Percentiles rank a stretch among this genome's conserved stretches.
Conservation (phyloP, 2,888 invertebrate genomes). For the Leptogaster cylindrica region DNA sequence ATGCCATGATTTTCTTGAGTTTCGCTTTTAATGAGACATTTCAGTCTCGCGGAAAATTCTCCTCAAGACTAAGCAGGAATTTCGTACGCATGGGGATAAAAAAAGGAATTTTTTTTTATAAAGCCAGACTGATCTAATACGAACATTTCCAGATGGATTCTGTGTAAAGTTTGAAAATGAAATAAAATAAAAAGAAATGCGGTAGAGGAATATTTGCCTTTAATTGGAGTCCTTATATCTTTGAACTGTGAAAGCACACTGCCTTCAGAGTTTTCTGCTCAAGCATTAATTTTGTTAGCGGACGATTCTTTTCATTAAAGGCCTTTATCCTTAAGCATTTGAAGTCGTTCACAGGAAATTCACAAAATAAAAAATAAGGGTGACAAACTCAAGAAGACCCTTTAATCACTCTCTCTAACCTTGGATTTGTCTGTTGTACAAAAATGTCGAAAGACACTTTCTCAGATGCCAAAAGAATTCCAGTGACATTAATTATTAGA, state of each 20-base stretch:
- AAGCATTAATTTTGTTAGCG: background rate
- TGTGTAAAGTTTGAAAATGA: conserved; percentile 5
- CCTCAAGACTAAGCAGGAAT: background rate
- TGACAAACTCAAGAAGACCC: background rate
- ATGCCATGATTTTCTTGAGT: conserved; percentile 1
- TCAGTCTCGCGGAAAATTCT: conserved; percentile 3
- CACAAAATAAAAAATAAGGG: background rate
- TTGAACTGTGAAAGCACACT: background rate
- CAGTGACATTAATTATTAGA: too few species aligned
- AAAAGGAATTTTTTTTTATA: background rate
- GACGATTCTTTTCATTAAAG: background rate
- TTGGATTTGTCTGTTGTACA: too few species aligned
- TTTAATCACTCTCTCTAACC: conserved; percentile 1
- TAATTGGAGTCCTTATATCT: conserved; percentile 3
- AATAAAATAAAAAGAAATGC: too few species aligned
- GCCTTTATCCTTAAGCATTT: background rate
- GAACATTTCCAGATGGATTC: too few species aligned
- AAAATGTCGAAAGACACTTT: too few species aligned
- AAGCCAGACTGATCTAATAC: background rate
- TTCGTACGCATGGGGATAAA: background rate
- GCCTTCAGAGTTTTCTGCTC: background rate
- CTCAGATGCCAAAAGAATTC: too few species aligned
- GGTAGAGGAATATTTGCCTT: background rate
- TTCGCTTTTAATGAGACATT: conserved; percentile 18
- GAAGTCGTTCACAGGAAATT: background rate